Conservation (phyloP, 2,113 vertebrate genomes). For the Setophaga coronata region DNA sequence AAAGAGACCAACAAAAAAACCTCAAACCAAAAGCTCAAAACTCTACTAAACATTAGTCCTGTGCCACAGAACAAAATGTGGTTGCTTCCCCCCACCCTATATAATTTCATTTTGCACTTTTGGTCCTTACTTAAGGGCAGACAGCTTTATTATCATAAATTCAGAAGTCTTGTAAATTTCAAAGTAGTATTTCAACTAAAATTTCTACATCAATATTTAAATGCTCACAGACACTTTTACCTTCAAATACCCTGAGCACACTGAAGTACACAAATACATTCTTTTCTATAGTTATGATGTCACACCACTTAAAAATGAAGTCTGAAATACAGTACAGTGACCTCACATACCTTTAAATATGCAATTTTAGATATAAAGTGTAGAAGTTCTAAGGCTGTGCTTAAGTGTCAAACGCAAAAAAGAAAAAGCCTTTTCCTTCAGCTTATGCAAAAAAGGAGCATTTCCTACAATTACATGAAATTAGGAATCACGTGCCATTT, state of each 20-base stretch:
- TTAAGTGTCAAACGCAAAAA: background rate
- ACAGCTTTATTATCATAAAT: background rate
- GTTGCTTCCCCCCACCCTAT: fast-evolving
- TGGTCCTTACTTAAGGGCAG: background rate
- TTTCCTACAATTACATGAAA: background rate
- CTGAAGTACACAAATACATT: background rate
- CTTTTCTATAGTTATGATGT: background rate
- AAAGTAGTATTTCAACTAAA: background rate
- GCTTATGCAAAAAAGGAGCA: fast-evolving
- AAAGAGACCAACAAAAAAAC: background rate
- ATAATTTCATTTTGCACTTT: background rate
- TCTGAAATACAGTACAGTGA: background rate
- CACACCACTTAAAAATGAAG: background rate
- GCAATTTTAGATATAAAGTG: background rate
- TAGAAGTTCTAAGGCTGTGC: background rate
- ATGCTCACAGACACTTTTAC: background rate
- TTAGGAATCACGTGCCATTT: background rate
- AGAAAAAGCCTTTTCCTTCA: background rate
- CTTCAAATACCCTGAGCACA: background rate
- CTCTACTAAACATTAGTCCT: background rate
- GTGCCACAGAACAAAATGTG: background rate
- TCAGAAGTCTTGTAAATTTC: background rate
- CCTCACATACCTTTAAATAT: background rate
- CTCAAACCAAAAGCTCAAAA: background rate
- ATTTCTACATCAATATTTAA: background rate